A percentile compares a stretch with the other conserved stretches of the same genome.
phyloP scores from a whole-genome alignment of 2,113 vertebrate genomes.

The Lasiurus borealis region DNA sequence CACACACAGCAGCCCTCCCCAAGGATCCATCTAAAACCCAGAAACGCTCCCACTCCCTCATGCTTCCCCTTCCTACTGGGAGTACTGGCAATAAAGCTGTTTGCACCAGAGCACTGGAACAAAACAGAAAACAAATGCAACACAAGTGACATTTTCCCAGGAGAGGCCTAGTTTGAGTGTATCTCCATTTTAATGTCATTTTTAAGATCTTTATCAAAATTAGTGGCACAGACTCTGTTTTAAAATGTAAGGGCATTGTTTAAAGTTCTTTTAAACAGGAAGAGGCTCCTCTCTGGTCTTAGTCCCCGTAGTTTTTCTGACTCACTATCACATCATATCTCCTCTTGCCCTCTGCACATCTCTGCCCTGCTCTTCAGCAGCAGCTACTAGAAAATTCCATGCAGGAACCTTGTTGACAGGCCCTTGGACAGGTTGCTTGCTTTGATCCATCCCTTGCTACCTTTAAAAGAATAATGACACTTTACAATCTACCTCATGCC shows the following conservation, averaged over 20 bases:
- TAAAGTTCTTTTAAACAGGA: not conserved
- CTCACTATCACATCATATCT: not conserved
- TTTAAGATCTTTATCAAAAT: slow-evolving; percentile 69
- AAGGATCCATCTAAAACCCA: not conserved
- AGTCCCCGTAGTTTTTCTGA: not conserved
- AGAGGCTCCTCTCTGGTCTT: not conserved
- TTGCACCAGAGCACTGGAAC: slow-evolving; percentile 12
- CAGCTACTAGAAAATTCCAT: not conserved
- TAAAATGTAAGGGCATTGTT: not conserved
- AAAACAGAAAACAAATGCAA: slow-evolving; percentile 66
- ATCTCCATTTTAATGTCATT: slow-evolving; percentile 68
- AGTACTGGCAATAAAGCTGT: not conserved
- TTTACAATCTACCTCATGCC: slow-evolving; percentile 46
- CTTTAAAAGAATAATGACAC: slow-evolving; percentile 46
- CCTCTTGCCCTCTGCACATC: not conserved
- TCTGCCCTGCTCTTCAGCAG: not conserved
- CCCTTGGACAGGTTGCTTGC: slow-evolving; percentile 50
- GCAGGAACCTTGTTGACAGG: not conserved
- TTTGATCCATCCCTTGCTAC: slow-evolving; percentile 59
- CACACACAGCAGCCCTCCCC: not conserved
- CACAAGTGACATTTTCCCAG: slow-evolving; percentile 60
- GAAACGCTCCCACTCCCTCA: not conserved
- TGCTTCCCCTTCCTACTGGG: not conserved
- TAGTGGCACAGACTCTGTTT: not conserved
- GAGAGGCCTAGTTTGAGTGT: not conserved